Conservation (phyloP, 2,113 vertebrate genomes). For the Baryphthengus martii region DNA sequence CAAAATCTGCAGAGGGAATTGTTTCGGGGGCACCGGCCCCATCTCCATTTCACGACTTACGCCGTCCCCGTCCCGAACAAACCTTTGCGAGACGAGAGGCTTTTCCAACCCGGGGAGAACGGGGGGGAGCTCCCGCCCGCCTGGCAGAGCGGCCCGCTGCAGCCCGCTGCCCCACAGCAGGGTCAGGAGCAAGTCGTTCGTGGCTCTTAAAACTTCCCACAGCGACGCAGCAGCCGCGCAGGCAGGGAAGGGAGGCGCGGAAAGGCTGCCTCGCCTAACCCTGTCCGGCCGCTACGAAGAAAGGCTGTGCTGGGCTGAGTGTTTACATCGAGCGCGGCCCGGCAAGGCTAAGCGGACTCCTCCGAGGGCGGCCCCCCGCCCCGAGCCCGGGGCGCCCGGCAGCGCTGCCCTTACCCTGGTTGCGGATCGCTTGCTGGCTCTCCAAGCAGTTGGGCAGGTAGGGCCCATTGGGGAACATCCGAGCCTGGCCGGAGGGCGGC, state of each 20-base stretch:
- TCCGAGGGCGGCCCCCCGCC: background rate
- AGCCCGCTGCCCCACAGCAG: background rate
- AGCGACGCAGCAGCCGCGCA: background rate
- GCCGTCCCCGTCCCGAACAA: background rate
- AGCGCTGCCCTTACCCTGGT: slow-evolving; percentile 83
- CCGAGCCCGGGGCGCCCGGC: background rate
- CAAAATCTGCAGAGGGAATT: background rate
- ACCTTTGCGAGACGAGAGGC: background rate
- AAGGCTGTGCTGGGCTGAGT: background rate
- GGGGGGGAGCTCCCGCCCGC: background rate
- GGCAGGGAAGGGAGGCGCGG: background rate
- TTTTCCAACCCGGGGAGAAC: background rate
- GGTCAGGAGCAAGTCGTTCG: background rate
- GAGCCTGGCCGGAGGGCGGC: slow-evolving; percentile 78
- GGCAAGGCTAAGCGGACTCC: background rate
- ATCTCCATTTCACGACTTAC: background rate
- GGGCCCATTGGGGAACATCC: slow-evolving; percentile 87
- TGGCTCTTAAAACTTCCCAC: background rate
- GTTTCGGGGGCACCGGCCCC: background rate
- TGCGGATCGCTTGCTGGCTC: slow-evolving; percentile 82
- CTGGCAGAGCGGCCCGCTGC: background rate
- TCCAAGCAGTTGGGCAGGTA: slow-evolving; percentile 91
- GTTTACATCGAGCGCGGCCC: background rate
- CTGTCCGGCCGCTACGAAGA: background rate
- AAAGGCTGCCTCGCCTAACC: background rate